phyloP scores from a whole-genome alignment of 2,113 vertebrate species.

The Arvicanthis niloticus region DNA sequence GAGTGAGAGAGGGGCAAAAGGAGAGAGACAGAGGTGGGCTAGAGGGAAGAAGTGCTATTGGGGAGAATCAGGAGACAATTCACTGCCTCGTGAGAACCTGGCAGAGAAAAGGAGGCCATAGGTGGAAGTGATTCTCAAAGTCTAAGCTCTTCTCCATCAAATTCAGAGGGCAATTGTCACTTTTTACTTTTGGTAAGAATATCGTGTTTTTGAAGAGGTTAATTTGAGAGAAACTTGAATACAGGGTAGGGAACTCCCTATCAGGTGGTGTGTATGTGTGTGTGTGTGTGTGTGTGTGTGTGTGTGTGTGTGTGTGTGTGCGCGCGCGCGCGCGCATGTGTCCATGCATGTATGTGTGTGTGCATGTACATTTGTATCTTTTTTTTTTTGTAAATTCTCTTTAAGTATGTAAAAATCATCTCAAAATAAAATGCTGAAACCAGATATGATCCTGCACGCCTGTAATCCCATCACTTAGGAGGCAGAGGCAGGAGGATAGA shows the following conservation, averaged over 20 bases:
- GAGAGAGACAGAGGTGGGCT: neutral
- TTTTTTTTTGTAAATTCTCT: neutral
- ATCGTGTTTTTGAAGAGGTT: neutral
- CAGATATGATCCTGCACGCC: too few species aligned
- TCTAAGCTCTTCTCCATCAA: neutral
- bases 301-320: neutral
- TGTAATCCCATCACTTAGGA: neutral
- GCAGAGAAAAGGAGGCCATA: neutral
- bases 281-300: neutral
- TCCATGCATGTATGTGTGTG: neutral
- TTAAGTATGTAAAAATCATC: neutral
- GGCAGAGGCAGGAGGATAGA: neutral
- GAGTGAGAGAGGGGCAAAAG: neutral
- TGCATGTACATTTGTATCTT: neutral
- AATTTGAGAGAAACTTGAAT: neutral
- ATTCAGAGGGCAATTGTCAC: neutral
- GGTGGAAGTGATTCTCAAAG: neutral
- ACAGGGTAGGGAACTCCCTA: neutral
- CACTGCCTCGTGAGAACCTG: neutral
- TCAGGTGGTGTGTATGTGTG: too few species aligned
- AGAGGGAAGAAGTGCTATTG: neutral
- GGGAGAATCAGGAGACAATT: neutral
- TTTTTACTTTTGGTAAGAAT: neutral
- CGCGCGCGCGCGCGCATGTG: neutral
- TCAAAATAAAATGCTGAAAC: conserved; percentile 28